Percentiles rank a stretch among this genome's conserved stretches.
phyloP scores from a whole-genome alignment of 2,888 invertebrate genomes.

The Xylophagus ater region DNA sequence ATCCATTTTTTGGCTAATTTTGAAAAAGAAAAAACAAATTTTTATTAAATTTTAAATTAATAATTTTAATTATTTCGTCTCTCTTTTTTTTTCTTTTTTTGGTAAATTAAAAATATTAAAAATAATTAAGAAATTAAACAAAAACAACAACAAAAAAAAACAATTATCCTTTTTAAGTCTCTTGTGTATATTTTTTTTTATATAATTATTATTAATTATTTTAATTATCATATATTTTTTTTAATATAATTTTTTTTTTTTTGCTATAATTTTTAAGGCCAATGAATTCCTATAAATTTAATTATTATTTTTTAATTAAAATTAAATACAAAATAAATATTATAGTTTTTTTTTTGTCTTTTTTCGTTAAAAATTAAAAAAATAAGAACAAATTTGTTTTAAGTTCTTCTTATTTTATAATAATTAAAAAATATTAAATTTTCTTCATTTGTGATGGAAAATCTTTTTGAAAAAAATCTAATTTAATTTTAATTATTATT shows the following conservation, averaged over 20 bases:
- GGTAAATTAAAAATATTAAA: not conserved
- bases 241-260: slow-evolving; percentile 10
- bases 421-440: too few species aligned
- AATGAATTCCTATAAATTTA: slow-evolving; percentile 34
- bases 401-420: too few species aligned
- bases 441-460: too few species aligned
- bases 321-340: too few species aligned
- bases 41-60: not conserved
- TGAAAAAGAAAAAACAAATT: not conserved
- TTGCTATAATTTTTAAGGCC: slow-evolving; percentile 21
- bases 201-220: not conserved
- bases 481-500: too few species aligned
- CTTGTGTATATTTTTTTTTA: slow-evolving; percentile 10
- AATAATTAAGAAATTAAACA: not conserved
- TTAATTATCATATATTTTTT: not conserved
- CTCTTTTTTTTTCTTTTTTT: slow-evolving; percentile 8
- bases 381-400: too few species aligned
- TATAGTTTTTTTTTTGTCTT: too few species aligned
- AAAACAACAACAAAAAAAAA: slow-evolving; percentile 1
- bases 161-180: slow-evolving; percentile 5
- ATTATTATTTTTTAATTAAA: too few species aligned
- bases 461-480: too few species aligned
- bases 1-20: too few species aligned
- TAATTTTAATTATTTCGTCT: slow-evolving; percentile 1
- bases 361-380: too few species aligned